These are phyloP conservation scores for Parnassius smintheus DNA, from an alignment of 2,888 invertebrate species.

Conservation along the genomic window DNA sequence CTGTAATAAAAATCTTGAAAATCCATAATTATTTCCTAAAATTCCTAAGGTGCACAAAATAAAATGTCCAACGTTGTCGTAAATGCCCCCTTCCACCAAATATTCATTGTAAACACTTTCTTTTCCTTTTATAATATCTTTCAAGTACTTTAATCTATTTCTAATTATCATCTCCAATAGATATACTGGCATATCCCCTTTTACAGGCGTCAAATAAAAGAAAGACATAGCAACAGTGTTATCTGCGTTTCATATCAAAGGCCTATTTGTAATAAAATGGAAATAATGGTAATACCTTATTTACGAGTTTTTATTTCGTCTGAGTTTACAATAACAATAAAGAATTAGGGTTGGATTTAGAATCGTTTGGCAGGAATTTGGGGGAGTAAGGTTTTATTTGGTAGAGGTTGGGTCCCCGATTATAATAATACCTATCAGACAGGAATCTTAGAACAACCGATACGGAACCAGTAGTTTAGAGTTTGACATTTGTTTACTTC, in stretches of 20 bases:
- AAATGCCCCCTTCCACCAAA: constrained; percentile 79
- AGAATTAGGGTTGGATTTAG: too few relatives aligned
- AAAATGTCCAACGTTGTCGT: constrained; percentile 83
- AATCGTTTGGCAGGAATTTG: too few relatives aligned
- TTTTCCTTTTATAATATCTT: constrained; percentile 52
- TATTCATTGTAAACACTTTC: constrained; percentile 71
- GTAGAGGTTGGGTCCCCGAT: too few relatives aligned
- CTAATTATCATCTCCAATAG: constrained; percentile 75
- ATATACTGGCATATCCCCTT: constrained; percentile 76
- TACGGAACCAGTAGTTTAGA: too few relatives aligned
- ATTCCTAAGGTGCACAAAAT: constrained; percentile 68
- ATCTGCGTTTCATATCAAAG: background rate
- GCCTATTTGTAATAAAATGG: too few relatives aligned
- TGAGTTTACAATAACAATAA: too few relatives aligned
- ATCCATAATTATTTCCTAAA: constrained; percentile 49
- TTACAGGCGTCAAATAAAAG: constrained; percentile 81
- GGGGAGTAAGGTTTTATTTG: too few relatives aligned
- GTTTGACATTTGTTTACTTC: too few relatives aligned
- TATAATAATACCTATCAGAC: too few relatives aligned
- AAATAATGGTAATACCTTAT: too few relatives aligned
- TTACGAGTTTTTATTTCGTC: too few relatives aligned
- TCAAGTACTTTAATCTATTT: constrained; percentile 75
- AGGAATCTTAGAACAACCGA: too few relatives aligned
- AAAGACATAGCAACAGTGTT: constrained; percentile 58
- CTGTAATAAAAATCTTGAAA: constrained; percentile 55